Percentiles rank a stretch among this genome's conserved stretches.
Evolutionary conservation across 2,113 vertebrate species (phyloP).

Genomic region (Etheostoma cragini): DNA sequence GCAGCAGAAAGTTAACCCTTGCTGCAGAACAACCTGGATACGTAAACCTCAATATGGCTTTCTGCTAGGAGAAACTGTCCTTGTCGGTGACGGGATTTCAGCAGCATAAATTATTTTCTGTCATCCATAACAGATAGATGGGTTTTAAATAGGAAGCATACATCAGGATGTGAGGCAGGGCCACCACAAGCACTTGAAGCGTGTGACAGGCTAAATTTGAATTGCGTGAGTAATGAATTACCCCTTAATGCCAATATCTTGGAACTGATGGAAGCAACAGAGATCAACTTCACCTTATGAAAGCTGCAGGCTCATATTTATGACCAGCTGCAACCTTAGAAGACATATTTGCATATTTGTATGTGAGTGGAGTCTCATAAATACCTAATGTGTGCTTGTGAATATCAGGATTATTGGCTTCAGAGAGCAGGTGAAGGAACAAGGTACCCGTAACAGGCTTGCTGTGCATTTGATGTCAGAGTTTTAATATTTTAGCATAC

Average conservation of each 20-base stretch:
- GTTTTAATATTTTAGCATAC: conserved; percentile 8
- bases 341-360: conserved; percentile 50
- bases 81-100: conserved; percentile 57
- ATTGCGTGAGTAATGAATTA: conserved; percentile 61
- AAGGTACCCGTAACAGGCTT: not conserved
- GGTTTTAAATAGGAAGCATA: conserved; percentile 72
- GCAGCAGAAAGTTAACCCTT: conserved; percentile 23
- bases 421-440: conserved; percentile 24
- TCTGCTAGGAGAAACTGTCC: conserved; percentile 31
- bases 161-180: conserved; percentile 52
- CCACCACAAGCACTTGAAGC: conserved; percentile 38
- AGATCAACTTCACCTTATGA: conserved; percentile 19
- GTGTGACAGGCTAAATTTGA: conserved; percentile 61
- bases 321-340: conserved; percentile 45
- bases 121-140: conserved; percentile 69
- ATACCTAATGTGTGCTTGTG: conserved; percentile 60
- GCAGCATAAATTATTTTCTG: conserved; percentile 63
- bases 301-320: conserved; percentile 63
- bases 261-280: conserved; percentile 21
- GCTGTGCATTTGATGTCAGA: conserved; percentile 18
- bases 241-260: conserved; percentile 60
- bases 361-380: conserved; percentile 53
- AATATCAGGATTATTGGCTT: conserved; percentile 16
- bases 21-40: not conserved
- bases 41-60: conserved; percentile 54